phyloP scores from a whole-genome alignment of 2,888 invertebrate species.

The Andricus curvator region DNA sequence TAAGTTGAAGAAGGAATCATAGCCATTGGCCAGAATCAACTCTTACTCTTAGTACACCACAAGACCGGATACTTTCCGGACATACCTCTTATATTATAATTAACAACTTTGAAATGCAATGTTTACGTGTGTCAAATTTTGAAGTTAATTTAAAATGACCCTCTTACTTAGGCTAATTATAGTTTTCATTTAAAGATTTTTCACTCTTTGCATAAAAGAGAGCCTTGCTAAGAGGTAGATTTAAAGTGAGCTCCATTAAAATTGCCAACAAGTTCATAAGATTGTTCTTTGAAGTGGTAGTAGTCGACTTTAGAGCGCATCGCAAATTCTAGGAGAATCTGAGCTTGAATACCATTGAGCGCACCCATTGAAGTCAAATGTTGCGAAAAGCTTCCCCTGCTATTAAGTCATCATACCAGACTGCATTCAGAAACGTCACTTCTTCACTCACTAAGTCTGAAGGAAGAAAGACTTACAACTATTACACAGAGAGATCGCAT shows the following conservation, averaged over 20 bases:
- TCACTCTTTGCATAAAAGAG: not conserved
- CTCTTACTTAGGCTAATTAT: not conserved
- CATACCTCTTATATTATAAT: too few relatives aligned
- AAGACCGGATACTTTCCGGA: too few relatives aligned
- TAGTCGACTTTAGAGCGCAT: constrained; percentile 17
- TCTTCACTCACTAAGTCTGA: constrained; percentile 26
- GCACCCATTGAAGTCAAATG: constrained; percentile 30
- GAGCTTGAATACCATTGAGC: constrained; percentile 34
- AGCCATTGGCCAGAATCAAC: too few relatives aligned
- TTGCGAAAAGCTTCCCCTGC: constrained; percentile 30
- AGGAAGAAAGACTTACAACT: constrained; percentile 41
- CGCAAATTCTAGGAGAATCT: constrained; percentile 1
- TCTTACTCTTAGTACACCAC: too few relatives aligned
- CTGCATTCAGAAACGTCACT: constrained; percentile 31
- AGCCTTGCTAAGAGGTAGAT: not conserved
- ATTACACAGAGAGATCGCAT: not conserved
- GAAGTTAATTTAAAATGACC: too few relatives aligned
- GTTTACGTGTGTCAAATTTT: too few relatives aligned
- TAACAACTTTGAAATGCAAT: too few relatives aligned
- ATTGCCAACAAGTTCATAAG: constrained; percentile 28
- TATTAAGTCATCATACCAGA: constrained; percentile 41
- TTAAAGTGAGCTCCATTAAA: constrained; percentile 7
- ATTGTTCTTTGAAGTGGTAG: constrained; percentile 25
- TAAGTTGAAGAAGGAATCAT: too few relatives aligned
- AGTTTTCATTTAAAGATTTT: not conserved